A percentile compares a stretch with the other conserved stretches of the same genome.
These are phyloP conservation scores for Rousettus madagascariensis DNA, from an alignment of 2,797 vertebrate genomes.

Conservation along the genomic window DNA sequence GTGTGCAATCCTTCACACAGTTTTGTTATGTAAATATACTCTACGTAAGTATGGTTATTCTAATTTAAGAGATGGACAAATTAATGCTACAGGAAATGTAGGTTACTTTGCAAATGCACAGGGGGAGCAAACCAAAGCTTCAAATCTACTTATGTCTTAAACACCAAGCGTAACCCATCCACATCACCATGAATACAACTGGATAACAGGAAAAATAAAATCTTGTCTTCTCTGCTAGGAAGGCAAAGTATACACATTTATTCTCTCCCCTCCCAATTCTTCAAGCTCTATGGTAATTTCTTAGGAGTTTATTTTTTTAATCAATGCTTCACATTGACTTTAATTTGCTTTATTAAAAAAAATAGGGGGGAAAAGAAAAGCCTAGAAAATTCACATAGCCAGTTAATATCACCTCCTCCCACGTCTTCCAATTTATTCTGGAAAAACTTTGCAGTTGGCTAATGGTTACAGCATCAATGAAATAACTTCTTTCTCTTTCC, in stretches of 20 bases:
- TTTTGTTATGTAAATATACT: background rate
- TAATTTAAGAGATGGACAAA: background rate
- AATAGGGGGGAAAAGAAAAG: background rate
- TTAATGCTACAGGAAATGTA: slow-evolving; percentile 1
- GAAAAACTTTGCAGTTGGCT: slow-evolving; percentile 43
- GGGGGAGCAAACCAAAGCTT: background rate
- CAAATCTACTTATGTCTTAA: background rate
- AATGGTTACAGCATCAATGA: background rate
- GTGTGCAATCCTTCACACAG: background rate
- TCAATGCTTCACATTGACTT: background rate
- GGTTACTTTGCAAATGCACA: background rate
- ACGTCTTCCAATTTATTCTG: slow-evolving; percentile 42
- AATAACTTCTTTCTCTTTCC: slow-evolving; percentile 53
- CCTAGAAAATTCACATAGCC: background rate
- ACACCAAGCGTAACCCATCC: background rate
- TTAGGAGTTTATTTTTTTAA: background rate
- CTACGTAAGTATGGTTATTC: background rate
- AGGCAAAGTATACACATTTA: background rate
- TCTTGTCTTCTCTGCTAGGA: background rate
- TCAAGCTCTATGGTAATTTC: background rate
- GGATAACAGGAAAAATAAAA: background rate
- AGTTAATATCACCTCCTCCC: background rate
- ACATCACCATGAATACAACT: background rate
- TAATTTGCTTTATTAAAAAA: slow-evolving; percentile 56
- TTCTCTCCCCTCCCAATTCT: background rate